Conservation (phyloP, 2,797 vertebrate species). For the Liasis olivaceus region DNA sequence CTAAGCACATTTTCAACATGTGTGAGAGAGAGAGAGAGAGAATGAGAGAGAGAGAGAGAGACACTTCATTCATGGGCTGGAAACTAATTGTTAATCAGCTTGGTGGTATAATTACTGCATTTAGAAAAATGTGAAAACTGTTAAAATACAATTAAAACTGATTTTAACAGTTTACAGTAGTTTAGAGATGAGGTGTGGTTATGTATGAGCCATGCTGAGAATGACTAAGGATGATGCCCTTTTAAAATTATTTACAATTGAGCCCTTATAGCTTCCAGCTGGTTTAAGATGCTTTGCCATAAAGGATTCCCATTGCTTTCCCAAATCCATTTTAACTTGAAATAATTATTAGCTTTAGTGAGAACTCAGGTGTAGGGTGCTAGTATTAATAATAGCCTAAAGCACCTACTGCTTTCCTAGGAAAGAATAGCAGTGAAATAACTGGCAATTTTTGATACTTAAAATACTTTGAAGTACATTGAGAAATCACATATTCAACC, state of each 20-base stretch:
- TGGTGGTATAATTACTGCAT: constrained; percentile 2
- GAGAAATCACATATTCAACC: not conserved
- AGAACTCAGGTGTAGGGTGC: not conserved
- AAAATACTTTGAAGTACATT: not conserved
- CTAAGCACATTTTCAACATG: not conserved
- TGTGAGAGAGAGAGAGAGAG: not conserved
- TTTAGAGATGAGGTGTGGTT: not conserved
- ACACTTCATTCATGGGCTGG: fast-evolving
- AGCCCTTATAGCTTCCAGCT: not conserved
- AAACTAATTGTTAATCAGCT: not conserved
- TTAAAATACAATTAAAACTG: constrained; percentile 1
- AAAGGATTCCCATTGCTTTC: not conserved
- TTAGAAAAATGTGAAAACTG: not conserved
- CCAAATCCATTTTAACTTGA: not conserved
- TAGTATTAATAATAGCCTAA: not conserved
- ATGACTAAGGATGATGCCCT: not conserved
- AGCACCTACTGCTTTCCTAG: not conserved
- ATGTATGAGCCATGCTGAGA: not conserved
- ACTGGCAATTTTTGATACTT: constrained; percentile 11
- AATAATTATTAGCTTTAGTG: not conserved
- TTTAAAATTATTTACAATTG: not conserved
- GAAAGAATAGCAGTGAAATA: constrained; percentile 7
- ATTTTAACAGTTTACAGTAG: not conserved
- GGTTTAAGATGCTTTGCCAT: not conserved
- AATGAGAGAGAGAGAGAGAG: not conserved